phyloP scores from a whole-genome alignment of 2,797 vertebrate genomes.

The Siniperca obscura region DNA sequence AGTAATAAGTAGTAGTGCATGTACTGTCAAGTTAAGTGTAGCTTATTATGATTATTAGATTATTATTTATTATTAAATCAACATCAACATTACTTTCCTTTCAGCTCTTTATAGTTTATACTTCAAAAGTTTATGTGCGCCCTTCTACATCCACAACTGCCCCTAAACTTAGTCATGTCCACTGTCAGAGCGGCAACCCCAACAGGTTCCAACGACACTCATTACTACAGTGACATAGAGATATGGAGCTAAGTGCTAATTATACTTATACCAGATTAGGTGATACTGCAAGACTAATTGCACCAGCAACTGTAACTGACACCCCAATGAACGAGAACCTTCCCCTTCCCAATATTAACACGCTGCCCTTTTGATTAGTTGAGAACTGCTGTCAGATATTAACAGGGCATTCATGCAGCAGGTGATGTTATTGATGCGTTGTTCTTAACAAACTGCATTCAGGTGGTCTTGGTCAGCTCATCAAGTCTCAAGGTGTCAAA shows the following conservation, averaged over 20 bases:
- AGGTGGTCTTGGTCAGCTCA: background rate
- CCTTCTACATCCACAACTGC: background rate
- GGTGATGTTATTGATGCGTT: background rate
- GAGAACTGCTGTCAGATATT: background rate
- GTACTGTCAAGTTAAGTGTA: too few relatives aligned
- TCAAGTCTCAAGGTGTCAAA: too few relatives aligned
- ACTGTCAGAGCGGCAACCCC: background rate
- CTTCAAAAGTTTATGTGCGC: background rate
- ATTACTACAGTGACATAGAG: background rate
- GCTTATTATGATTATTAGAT: too few relatives aligned
- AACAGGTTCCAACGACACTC: background rate
- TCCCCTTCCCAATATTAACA: background rate
- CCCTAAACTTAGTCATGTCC: background rate
- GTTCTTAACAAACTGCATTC: background rate
- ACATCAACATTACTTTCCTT: background rate
- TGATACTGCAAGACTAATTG: background rate
- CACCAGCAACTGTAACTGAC: background rate
- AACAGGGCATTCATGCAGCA: background rate
- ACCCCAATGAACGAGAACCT: background rate
- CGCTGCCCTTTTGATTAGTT: too few relatives aligned
- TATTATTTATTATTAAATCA: background rate
- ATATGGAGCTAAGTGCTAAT: slow-evolving; percentile 15
- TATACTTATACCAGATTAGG: background rate
- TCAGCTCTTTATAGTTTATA: too few relatives aligned
- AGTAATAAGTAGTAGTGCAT: too few relatives aligned